phyloP scores from a whole-genome alignment of 2,797 vertebrate genomes.

The Ibycter americanus region DNA sequence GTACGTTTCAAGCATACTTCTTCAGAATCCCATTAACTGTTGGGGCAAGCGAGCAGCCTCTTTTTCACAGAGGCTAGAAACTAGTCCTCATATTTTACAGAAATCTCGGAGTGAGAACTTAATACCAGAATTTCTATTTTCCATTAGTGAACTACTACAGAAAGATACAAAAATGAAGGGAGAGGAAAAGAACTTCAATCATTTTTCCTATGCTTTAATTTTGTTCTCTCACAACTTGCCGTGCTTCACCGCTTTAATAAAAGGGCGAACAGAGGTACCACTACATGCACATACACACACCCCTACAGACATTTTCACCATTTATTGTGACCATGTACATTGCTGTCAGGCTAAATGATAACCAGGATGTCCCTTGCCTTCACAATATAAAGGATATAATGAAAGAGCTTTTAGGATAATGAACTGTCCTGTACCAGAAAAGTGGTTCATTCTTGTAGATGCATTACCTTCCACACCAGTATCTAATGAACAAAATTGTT shows the following conservation, averaged over 20 bases:
- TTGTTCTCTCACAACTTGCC: not conserved
- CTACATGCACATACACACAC: too few species aligned
- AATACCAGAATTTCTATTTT: not conserved
- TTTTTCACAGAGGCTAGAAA: not conserved
- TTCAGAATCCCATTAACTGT: not conserved
- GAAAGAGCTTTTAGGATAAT: constrained; percentile 33
- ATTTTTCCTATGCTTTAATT: not conserved
- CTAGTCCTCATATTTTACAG: not conserved
- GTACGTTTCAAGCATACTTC: not conserved
- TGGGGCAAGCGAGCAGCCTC: not conserved
- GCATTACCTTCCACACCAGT: not conserved
- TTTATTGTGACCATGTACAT: not conserved
- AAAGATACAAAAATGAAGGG: not conserved
- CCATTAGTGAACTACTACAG: not conserved
- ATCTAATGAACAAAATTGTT: constrained; percentile 45
- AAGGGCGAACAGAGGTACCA: not conserved
- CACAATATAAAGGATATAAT: not conserved
- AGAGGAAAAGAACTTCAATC: not conserved
- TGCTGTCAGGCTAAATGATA: not conserved
- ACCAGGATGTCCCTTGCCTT: not conserved
- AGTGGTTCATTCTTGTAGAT: not conserved
- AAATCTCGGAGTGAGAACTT: not conserved
- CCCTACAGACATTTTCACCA: not conserved
- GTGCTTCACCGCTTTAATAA: not conserved
- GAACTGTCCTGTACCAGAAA: not conserved